Conservation (phyloP, 2,113 vertebrate genomes). For the Nasalis larvatus region DNA sequence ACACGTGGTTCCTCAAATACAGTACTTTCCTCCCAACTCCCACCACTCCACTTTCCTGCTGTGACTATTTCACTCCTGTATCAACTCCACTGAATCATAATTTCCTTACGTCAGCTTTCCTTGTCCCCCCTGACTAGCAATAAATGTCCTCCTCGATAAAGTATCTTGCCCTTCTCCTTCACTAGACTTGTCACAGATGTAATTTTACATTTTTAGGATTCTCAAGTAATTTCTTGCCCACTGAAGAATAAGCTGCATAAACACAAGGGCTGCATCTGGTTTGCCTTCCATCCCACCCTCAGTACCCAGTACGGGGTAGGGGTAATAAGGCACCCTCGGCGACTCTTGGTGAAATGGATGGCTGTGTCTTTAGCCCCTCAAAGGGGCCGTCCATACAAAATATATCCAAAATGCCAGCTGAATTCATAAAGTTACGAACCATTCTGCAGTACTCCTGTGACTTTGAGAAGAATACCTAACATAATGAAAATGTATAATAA, state of each 20-base stretch:
- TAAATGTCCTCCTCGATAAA: not conserved
- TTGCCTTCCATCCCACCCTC: not conserved
- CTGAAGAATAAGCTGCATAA: not conserved
- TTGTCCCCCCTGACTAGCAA: not conserved
- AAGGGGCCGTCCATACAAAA: not conserved
- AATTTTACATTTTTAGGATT: not conserved
- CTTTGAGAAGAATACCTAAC: not conserved
- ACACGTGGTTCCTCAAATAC: not conserved
- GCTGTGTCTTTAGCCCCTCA: not conserved
- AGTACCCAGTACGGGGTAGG: accelerated
- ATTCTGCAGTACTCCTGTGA: not conserved
- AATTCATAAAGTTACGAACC: not conserved
- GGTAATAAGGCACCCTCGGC: accelerated
- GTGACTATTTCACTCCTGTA: too few relatives aligned
- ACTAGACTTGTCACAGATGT: not conserved
- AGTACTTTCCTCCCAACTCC: accelerated
- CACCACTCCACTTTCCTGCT: not conserved
- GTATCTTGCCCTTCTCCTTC: not conserved
- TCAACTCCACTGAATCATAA: not conserved
- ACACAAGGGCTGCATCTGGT: not conserved
- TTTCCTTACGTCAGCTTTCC: not conserved
- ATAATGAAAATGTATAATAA: not conserved
- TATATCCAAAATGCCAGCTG: not conserved
- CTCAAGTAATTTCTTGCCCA: not conserved
- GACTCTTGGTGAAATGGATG: not conserved